Base-by-base conservation (phyloP, 2,797 vertebrate species). In the Mionectes olivaceus region DNA sequence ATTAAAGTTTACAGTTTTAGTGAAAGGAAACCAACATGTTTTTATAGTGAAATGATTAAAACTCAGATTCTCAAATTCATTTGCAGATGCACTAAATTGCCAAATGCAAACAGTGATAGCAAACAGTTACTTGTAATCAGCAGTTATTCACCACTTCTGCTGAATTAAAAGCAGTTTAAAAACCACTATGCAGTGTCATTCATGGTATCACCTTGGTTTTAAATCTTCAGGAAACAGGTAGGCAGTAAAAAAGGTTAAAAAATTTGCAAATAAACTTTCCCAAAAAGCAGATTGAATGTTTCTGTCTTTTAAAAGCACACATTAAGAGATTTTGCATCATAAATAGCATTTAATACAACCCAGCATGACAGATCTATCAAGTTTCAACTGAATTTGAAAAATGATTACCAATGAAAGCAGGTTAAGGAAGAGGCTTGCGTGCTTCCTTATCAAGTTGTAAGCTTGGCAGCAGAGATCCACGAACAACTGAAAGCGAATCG, bases 401-500 rank as follows among this genome's bases (percentile, higher is more conserved):
- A 64, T 70, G 0, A 93, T 98, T 98, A 99, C 99, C 99, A 99
- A 96, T 47, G 99, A 99, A 83, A 99, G 98, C 11, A 99, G 98
- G 98, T 99, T 99, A 96, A 99, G 99, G 97, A 99, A 99, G 76
- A 99, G 99, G 67, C 98, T 98, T 33, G 99, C 98, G 77, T 99
- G 98, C 94, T 99, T 99, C 94, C 99, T 98, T 94, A 99, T 99
- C 94, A 99, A 98, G 95, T 99, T 99, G 98, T 99, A 99, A 78
- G 99, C 99, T 96, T 99, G 99, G 82, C 98, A 99, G 82, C 99
- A 99, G 83, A 99, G 98, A 94, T 99, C 99, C 82, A 99, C 99
- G 2, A 99, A 99, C 74, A 99, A 98, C 97, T 99, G 99, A 95
- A 99, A 99, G 85, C 99, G 99, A 79, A 99, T 99, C 84, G 99